Conservation (phyloP, 2,888 invertebrate species). For the Pristionchus arcanus region DNA sequence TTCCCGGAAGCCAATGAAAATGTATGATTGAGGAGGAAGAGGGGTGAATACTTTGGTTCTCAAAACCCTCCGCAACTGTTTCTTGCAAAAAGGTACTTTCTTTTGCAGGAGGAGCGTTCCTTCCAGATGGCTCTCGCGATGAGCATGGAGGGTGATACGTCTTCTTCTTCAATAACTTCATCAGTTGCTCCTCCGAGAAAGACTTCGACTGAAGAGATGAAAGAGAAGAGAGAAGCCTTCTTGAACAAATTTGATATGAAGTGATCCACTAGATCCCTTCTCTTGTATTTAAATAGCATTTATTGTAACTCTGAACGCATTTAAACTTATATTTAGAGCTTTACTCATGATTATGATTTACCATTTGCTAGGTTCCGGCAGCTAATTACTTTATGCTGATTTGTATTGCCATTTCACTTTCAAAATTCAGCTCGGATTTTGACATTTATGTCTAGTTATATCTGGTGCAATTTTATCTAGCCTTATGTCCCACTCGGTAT, state of each 20-base stretch:
- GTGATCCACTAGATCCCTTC: neutral
- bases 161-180: neutral
- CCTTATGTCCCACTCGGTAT: conserved; percentile 14
- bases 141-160: neutral
- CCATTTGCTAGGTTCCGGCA: neutral
- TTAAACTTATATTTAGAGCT: too few species aligned
- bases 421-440: neutral
- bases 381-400: neutral
- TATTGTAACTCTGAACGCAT: neutral
- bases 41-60: too few species aligned
- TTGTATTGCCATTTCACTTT: neutral
- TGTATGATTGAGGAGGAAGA: too few species aligned
- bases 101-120: conserved; percentile 37
- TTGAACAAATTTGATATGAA: neutral
- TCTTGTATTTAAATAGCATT: neutral
- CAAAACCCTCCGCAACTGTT: too few species aligned
- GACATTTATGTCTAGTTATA: neutral
- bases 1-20: too few species aligned
- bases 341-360: neutral
- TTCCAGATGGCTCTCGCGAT: conserved; percentile 44
- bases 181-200: neutral
- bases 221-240: conserved; percentile 22
- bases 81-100: neutral
- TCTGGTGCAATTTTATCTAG: neutral
- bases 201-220: neutral